Conservation (phyloP, 2,113 vertebrate species). For the Casuarius casuarius region DNA sequence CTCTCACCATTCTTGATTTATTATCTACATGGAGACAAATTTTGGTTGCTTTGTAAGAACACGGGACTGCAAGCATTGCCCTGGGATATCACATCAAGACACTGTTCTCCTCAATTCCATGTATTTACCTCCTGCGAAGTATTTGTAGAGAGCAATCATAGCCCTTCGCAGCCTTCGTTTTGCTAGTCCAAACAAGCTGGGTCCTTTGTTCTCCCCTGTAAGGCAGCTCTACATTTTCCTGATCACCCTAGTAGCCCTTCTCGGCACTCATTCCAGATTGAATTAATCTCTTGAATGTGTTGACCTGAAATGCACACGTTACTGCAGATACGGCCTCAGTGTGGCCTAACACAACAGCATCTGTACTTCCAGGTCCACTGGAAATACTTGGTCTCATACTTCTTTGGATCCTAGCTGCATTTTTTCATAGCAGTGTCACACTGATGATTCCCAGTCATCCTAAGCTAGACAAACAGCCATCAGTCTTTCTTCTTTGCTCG, state of each 20-base stretch:
- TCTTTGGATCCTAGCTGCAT: not conserved
- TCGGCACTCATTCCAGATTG: not conserved
- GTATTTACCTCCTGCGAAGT: not conserved
- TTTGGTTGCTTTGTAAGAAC: not conserved
- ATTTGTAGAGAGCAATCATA: not conserved
- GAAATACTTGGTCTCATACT: not conserved
- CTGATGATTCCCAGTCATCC: not conserved
- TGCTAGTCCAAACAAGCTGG: not conserved
- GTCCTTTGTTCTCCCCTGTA: not conserved
- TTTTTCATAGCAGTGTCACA: rapidly evolving
- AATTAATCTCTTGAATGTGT: not conserved
- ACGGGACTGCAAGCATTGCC: not conserved
- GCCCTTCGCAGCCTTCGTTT: not conserved
- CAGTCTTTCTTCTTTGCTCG: not conserved
- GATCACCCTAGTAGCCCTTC: not conserved
- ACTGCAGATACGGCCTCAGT: rapidly evolving
- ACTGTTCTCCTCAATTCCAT: not conserved
- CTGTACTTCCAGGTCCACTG: not conserved
- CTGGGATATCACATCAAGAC: not conserved
- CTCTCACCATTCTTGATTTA: not conserved
- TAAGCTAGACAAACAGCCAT: not conserved
- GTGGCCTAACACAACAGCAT: not conserved
- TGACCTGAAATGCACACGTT: not conserved
- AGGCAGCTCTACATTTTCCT: not conserved
- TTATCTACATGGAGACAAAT: not conserved